Conservation (phyloP, 2,797 vertebrate species). For the Neopelma chrysocephalum region DNA sequence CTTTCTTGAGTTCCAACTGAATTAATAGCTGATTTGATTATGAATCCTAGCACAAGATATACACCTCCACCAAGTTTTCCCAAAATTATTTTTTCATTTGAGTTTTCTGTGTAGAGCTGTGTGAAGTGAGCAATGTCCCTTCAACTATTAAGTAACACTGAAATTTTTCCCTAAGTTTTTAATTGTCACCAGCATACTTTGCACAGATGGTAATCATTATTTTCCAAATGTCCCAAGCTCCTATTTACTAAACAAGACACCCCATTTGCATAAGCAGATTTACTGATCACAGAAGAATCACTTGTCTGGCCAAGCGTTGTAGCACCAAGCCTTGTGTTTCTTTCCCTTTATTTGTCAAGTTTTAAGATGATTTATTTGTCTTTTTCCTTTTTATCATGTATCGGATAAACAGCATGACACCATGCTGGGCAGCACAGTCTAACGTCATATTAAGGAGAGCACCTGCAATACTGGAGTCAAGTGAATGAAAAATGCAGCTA, state of each 20-base stretch:
- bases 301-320: not conserved
- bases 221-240: not conserved
- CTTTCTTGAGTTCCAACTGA: not conserved
- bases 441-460: not conserved
- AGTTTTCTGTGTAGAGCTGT: not conserved
- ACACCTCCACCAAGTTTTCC: accelerated
- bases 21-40: not conserved
- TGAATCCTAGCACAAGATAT: not conserved
- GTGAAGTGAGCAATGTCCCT: not conserved
- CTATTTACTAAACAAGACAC: not conserved
- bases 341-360: not conserved
- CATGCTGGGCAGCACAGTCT: not conserved
- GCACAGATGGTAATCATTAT: not conserved
- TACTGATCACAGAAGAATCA: not conserved
- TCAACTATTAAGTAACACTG: not conserved
- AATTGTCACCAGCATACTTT: not conserved
- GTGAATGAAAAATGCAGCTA: not conserved
- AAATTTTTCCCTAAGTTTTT: not conserved
- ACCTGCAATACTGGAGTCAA: not conserved
- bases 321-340: not conserved
- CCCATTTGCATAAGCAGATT: not conserved
- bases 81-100: not conserved
- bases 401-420: not conserved
- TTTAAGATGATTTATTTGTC: not conserved
- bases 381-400: not conserved